Evolutionary conservation across 2,113 vertebrate genomes (phyloP).

Genomic region (Periophthalmodon schlosseri): DNA sequence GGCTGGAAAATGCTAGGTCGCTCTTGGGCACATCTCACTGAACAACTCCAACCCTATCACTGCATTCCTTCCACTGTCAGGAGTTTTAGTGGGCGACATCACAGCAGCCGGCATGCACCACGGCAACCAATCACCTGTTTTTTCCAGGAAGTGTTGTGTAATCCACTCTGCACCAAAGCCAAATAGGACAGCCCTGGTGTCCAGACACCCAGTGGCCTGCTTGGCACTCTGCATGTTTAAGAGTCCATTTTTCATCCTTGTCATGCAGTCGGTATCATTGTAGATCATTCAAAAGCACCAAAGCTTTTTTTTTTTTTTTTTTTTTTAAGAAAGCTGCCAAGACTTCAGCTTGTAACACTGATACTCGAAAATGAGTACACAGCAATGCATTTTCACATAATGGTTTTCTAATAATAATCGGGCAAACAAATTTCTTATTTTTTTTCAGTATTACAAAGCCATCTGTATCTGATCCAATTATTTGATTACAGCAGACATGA

Average conservation of each 20-base stretch:
- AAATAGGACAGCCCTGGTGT: conserved; percentile 17
- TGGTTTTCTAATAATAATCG: not conserved
- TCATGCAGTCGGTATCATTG: not conserved
- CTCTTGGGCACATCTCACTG: conserved; percentile 18
- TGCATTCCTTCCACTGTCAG: conserved; percentile 34
- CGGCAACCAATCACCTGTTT: conserved; percentile 42
- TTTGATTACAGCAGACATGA: conserved; percentile 2
- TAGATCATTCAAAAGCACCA: not conserved
- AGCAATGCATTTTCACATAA: not conserved
- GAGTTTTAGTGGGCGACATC: conserved; percentile 31
- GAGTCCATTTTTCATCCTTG: not conserved
- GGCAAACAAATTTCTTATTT: not conserved
- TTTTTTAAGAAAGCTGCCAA: not conserved
- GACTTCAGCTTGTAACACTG: not conserved
- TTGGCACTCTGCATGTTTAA: conserved; percentile 14
- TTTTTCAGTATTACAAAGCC: not conserved
- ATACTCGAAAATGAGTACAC: not conserved
- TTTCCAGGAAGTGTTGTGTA: conserved; percentile 31
- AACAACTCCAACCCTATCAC: conserved; percentile 7
- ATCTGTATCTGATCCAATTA: not conserved
- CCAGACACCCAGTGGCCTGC: conserved; percentile 14
- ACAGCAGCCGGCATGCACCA: conserved; percentile 31
- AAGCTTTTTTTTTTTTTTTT: not conserved
- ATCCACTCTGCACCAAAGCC: conserved; percentile 24
- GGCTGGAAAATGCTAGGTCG: conserved; percentile 19